Conservation (phyloP, 2,888 invertebrate species). For the Meta bourneti region DNA sequence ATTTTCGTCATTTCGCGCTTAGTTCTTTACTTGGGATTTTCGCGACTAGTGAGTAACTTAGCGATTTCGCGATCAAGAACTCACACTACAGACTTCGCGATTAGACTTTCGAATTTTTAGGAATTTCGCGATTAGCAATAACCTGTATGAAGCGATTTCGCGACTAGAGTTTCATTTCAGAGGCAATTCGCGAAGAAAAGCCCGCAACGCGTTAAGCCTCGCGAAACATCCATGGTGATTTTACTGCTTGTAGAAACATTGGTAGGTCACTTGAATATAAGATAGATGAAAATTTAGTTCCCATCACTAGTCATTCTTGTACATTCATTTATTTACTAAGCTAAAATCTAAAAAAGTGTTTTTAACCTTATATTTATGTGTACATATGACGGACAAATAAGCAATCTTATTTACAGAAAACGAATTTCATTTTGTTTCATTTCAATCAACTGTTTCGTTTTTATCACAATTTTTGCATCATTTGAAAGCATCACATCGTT, state of each 20-base stretch:
- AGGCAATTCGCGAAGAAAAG: constrained; percentile 34
- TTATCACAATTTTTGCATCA: too few species aligned
- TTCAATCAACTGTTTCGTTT: background rate
- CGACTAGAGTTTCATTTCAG: constrained; percentile 44
- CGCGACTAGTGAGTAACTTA: constrained; percentile 59
- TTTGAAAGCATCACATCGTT: background rate
- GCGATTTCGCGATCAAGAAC: constrained; percentile 69
- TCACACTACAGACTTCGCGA: constrained; percentile 65
- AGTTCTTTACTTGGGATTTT: constrained; percentile 54
- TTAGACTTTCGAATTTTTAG: constrained; percentile 47
- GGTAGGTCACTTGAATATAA: constrained; percentile 25
- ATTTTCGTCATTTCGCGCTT: constrained; percentile 57
- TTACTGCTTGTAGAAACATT: constrained; percentile 42
- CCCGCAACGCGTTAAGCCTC: constrained; percentile 12
- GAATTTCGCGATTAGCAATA: constrained; percentile 63
- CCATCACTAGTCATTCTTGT: background rate
- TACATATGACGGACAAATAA: background rate
- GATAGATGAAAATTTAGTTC: constrained; percentile 40
- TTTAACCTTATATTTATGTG: constrained; percentile 5
- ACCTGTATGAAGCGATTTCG: constrained; percentile 49
- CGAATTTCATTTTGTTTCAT: background rate
- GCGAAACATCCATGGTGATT: constrained; percentile 52
- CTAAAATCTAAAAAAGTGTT: constrained; percentile 12
- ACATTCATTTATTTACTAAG: background rate
- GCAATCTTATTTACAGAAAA: background rate